Percentiles rank a stretch among this genome's conserved stretches.
phyloP scores from a whole-genome alignment of 2,797 vertebrate genomes.

The Nyctalus aviator region DNA sequence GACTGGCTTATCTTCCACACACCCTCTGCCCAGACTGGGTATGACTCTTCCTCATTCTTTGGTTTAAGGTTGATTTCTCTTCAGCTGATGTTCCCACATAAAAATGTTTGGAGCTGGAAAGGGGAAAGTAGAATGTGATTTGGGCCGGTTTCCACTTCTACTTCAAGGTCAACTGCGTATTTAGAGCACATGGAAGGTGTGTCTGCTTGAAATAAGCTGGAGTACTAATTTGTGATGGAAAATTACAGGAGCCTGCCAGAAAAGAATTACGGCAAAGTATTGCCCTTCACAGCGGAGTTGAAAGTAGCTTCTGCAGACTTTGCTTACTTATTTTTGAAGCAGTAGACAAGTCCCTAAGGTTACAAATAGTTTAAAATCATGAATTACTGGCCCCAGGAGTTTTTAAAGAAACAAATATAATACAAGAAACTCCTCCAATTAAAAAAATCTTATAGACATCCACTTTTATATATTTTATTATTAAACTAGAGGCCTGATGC shows the following conservation, averaged over 20 bases:
- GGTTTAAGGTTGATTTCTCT: constrained; percentile 48
- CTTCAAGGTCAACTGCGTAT: constrained; percentile 50
- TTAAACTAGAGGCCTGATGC: not conserved
- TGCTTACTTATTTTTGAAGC: not conserved
- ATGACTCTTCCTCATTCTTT: constrained; percentile 67
- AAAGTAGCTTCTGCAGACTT: not conserved
- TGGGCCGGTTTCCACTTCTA: constrained; percentile 28
- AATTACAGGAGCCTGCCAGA: constrained; percentile 56
- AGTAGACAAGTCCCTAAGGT: constrained; percentile 16
- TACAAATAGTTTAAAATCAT: constrained; percentile 55
- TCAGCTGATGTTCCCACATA: not conserved
- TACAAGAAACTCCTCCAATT: not conserved
- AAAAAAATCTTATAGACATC: not conserved
- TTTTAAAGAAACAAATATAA: not conserved
- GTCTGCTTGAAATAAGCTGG: constrained; percentile 44
- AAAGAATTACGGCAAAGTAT: not conserved
- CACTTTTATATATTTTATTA: constrained; percentile 46
- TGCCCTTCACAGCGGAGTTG: constrained; percentile 1
- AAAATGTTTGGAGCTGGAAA: constrained; percentile 55
- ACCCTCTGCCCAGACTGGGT: not conserved
- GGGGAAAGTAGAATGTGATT: not conserved
- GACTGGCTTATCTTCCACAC: not conserved
- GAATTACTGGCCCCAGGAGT: not conserved
- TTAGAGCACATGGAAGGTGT: constrained; percentile 37
- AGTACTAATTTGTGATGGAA: constrained; percentile 62